Evolutionary conservation across 2,888 invertebrate species (phyloP).

Genomic region (Hirtodrosophila histrioides): DNA sequence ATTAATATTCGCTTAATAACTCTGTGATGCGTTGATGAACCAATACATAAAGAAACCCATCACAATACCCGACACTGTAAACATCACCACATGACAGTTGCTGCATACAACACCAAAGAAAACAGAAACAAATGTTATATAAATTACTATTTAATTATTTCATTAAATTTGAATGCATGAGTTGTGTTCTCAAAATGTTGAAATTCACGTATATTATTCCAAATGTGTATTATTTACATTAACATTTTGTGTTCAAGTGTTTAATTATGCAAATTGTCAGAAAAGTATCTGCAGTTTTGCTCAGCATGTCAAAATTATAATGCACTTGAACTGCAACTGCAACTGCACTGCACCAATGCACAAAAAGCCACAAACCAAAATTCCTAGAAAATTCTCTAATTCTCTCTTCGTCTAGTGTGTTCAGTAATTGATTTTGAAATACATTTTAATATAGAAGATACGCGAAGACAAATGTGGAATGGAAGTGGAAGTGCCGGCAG

Average conservation of each 20-base stretch:
- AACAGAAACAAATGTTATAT: background rate
- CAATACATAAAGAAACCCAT: slow-evolving; percentile 3
- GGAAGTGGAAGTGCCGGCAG: slow-evolving; percentile 9
- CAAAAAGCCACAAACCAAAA: slow-evolving; percentile 56
- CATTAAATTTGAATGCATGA: slow-evolving; percentile 15
- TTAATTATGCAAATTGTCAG: slow-evolving; percentile 58
- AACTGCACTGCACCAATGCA: slow-evolving; percentile 21
- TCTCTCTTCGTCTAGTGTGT: slow-evolving; percentile 11
- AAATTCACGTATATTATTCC: slow-evolving; percentile 1
- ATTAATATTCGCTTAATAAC: background rate
- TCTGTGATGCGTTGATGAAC: slow-evolving; percentile 29
- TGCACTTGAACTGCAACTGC: slow-evolving; percentile 27
- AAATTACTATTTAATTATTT: slow-evolving; percentile 1
- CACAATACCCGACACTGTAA: slow-evolving; percentile 26
- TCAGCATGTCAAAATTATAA: slow-evolving; percentile 45
- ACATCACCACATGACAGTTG: slow-evolving; percentile 40
- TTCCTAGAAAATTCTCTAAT: slow-evolving; percentile 33
- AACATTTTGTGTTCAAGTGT: slow-evolving; percentile 33
- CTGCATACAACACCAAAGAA: slow-evolving; percentile 16
- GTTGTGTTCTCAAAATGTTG: slow-evolving; percentile 3
- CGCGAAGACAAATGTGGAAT: slow-evolving; percentile 32
- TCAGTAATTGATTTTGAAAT: slow-evolving; percentile 63
- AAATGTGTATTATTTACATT: slow-evolving; percentile 5
- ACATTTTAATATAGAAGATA: slow-evolving; percentile 39
- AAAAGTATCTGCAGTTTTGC: slow-evolving; percentile 38